These are phyloP conservation scores for Leptatherina wallacei DNA, from an alignment of 2,797 vertebrate species.

Conservation along the genomic window DNA sequence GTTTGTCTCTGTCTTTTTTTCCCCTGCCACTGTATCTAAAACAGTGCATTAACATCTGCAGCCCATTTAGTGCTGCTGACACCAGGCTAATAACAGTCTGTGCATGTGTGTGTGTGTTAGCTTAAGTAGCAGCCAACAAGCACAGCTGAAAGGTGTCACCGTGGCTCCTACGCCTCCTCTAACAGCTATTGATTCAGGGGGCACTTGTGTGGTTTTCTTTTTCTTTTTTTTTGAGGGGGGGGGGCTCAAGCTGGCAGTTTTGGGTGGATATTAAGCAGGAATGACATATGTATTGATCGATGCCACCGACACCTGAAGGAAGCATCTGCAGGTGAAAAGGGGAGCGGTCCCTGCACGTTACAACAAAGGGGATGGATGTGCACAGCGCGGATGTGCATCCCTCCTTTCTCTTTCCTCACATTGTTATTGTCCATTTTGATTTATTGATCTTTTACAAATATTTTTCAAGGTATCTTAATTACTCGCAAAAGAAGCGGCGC, in stretches of 20 bases:
- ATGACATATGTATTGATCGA: conserved; percentile 4
- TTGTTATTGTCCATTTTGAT: conserved; percentile 74
- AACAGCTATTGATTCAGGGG: conserved; percentile 76
- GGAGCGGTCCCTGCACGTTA: background rate
- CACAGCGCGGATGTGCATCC: background rate
- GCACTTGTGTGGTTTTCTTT: conserved; percentile 17
- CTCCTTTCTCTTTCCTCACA: conserved; percentile 24
- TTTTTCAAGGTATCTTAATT: conserved; percentile 99
- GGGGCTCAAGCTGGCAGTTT: conserved; percentile 54
- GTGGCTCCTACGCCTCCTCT: conserved; percentile 73
- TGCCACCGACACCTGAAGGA: conserved; percentile 45
- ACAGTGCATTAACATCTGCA: conserved; percentile 84
- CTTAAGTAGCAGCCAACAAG: conserved; percentile 73
- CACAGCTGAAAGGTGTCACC: conserved; percentile 81
- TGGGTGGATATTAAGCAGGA: conserved; percentile 51
- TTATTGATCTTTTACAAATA: conserved; percentile 85
- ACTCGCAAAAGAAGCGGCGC: conserved; percentile 87
- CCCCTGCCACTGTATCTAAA: conserved; percentile 75
- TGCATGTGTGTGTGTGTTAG: conserved; percentile 50
- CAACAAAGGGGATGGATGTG: background rate
- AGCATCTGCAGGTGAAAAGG: conserved; percentile 37
- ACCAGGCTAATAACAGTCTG: conserved; percentile 79
- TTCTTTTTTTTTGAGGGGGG: background rate
- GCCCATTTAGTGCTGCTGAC: conserved; percentile 80
- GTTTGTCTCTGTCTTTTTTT: conserved; percentile 70